Evolutionary conservation across 2,113 vertebrate genomes (phyloP).

Genomic region (Circaetus cinerascens): DNA sequence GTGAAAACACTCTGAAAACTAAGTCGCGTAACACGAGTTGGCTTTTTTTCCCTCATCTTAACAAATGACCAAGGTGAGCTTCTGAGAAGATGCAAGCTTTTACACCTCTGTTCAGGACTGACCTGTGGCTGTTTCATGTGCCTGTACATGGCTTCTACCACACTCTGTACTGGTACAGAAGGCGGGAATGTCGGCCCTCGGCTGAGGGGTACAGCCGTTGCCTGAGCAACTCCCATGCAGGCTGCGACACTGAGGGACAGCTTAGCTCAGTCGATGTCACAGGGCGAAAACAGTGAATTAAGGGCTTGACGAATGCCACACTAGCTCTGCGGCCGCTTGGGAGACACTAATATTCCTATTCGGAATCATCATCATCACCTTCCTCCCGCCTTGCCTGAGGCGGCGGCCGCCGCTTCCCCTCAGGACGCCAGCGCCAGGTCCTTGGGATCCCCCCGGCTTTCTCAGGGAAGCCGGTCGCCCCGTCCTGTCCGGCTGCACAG

Average conservation of each 20-base stretch:
- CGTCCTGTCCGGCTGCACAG: too few relatives aligned
- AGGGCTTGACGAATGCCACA: accelerated
- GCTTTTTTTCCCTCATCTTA: background rate
- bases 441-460: too few relatives aligned
- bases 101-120: background rate
- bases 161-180: accelerated
- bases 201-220: accelerated
- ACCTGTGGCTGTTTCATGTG: accelerated
- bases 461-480: too few relatives aligned
- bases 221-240: background rate
- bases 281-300: too few relatives aligned
- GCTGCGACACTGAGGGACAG: background rate
- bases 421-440: accelerated
- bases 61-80: background rate
- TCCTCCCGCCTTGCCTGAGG: too few relatives aligned
- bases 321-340: accelerated
- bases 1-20: accelerated
- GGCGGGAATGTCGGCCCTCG: accelerated
- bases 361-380: too few relatives aligned
- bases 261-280: accelerated
- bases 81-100: too few relatives aligned
- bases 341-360: accelerated
- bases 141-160: background rate
- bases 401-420: background rate
- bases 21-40: accelerated